Conservation (phyloP, 2,888 invertebrate species). For the Ligdia adustata region DNA sequence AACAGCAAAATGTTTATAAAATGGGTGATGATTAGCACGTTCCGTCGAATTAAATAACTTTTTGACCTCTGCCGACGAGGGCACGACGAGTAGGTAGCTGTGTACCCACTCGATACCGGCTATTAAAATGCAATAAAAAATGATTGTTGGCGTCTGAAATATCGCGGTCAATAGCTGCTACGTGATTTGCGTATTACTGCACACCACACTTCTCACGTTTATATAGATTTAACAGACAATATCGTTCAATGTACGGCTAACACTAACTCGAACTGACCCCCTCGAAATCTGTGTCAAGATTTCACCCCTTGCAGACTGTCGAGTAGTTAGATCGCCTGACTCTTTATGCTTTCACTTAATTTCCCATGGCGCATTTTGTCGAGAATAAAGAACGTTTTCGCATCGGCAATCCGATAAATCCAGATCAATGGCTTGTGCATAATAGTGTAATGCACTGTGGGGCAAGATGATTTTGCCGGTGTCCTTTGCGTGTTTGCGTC, state of each 20-base stretch:
- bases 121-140: slow-evolving; percentile 56
- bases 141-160: slow-evolving; percentile 46
- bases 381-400: slow-evolving; percentile 25
- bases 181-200: slow-evolving; percentile 16
- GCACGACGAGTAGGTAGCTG: slow-evolving; percentile 39
- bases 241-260: neutral
- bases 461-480: slow-evolving; percentile 42
- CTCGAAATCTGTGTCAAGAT: slow-evolving; percentile 16
- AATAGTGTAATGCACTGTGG: slow-evolving; percentile 31
- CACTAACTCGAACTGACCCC: neutral
- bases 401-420: slow-evolving; percentile 20
- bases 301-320: slow-evolving; percentile 24
- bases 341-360: slow-evolving; percentile 27
- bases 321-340: slow-evolving; percentile 18
- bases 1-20: slow-evolving; percentile 4
- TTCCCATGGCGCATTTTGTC: slow-evolving; percentile 24
- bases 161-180: slow-evolving; percentile 22
- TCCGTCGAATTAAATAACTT: slow-evolving; percentile 42
- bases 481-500: slow-evolving; percentile 50
- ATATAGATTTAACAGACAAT: neutral
- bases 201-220: neutral
- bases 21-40: slow-evolving; percentile 31
- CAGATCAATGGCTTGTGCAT: slow-evolving; percentile 20
- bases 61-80: slow-evolving; percentile 46
- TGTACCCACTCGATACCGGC: slow-evolving; percentile 42